Base-by-base conservation (phyloP, 2,113 vertebrate species). In the Cnemophilus loriae region DNA sequence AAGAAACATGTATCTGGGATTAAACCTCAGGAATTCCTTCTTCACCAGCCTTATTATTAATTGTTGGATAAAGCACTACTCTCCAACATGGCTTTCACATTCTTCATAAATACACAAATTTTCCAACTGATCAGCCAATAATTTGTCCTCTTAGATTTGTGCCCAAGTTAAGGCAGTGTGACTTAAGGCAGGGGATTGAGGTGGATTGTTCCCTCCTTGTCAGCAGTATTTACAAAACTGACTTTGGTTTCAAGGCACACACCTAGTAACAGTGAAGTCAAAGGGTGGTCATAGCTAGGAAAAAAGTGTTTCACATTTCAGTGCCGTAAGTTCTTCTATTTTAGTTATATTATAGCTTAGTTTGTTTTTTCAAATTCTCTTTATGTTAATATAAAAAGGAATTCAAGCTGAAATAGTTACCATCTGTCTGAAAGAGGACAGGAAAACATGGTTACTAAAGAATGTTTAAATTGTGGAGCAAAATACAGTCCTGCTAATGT, bases 341-440 rank as follows among this genome's bases (percentile, higher is more conserved):
- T 95, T 96, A 78, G 89, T 85, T 91, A 74, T 37, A 79, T 92
- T 91, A 86, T 68, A 84, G 19, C 56, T 76, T 65, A 32, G 78
- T 92, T 95, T 93, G 52, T 84, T 96, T 94, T 96, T 92, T 88
- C 56, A 70, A 68, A 76, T 87, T 94, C 92, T 90, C 84, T 96
- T 92, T 90, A 75, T 79, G 94, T 70, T 92, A 95, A 81, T 78
- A 84, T n/a, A 83, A 91, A 87, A 88, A 94, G 95, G 91, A 96
- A 95, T 95, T 93, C 64, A 69, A 73, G 61, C 75, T 91, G 84
- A 91, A 97, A 97, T 96, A 93, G 92, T 86, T 97, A 96, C 93
- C 97, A 97, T 96, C 96, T 97, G 97, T 93, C 55, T 91, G 87
- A 92, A 93, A 91, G 35, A 61, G 47, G 52, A 77, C 71, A 82